A percentile compares a stretch with the other conserved stretches of the same genome.
These are phyloP conservation scores for Leptodactylus fuscus DNA, from an alignment of 2,113 vertebrate species.

Conservation along the genomic window DNA sequence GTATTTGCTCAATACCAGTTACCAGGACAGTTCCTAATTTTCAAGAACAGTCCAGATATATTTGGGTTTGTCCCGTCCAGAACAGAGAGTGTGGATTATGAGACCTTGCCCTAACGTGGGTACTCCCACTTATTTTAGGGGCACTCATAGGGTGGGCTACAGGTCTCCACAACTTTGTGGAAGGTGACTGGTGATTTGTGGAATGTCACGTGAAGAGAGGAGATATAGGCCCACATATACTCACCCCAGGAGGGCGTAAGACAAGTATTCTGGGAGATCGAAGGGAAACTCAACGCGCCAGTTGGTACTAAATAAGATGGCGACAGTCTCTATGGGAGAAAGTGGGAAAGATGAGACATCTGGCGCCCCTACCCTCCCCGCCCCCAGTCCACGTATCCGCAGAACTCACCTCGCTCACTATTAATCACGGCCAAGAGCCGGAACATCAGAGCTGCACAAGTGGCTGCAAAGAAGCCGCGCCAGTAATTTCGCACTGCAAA, in stretches of 20 bases:
- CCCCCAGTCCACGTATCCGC: neutral
- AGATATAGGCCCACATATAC: neutral
- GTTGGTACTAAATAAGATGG: slow-evolving; percentile 59
- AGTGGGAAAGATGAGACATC: neutral
- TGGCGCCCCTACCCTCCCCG: neutral
- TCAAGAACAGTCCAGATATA: too few species aligned
- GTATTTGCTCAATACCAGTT: too few species aligned
- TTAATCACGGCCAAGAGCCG: slow-evolving; percentile 57
- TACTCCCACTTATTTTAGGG: too few species aligned
- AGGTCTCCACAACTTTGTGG: too few species aligned
- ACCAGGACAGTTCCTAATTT: too few species aligned
- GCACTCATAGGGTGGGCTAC: too few species aligned
- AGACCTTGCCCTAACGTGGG: too few species aligned
- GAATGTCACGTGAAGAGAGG: too few species aligned
- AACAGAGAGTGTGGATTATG: too few species aligned
- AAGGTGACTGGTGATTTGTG: too few species aligned
- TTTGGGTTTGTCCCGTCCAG: too few species aligned
- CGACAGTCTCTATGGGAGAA: slow-evolving; percentile 57
- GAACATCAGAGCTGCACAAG: slow-evolving; percentile 60
- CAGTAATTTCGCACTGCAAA: slow-evolving; percentile 63
- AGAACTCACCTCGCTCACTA: slow-evolving; percentile 48
- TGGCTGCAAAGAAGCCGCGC: slow-evolving; percentile 61
- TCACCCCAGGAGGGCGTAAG: slow-evolving; percentile 64
- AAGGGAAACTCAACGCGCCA: slow-evolving; percentile 64
- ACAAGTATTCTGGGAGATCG: slow-evolving; percentile 61